Conservation (phyloP, 2,888 invertebrate species). For the Ectobius pallidus region DNA sequence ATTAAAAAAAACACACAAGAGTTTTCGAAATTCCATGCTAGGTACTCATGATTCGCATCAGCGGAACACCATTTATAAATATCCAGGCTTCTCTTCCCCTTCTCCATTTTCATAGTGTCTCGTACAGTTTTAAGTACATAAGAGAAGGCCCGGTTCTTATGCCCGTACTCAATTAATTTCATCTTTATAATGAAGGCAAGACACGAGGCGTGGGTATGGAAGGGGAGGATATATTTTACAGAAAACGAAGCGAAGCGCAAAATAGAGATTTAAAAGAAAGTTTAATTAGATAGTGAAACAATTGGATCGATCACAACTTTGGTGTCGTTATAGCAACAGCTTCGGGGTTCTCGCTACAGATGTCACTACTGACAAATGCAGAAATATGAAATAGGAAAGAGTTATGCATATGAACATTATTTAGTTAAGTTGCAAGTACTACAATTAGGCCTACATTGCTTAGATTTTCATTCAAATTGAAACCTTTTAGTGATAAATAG, state of each 20-base stretch:
- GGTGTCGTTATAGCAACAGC: slow-evolving; percentile 4
- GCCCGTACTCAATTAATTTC: slow-evolving; percentile 34
- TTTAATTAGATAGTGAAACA: slow-evolving; percentile 23
- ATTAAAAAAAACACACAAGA: too few species aligned
- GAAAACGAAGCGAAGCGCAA: slow-evolving; percentile 9
- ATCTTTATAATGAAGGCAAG: slow-evolving; percentile 30
- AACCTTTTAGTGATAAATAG: too few species aligned
- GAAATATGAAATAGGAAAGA: too few species aligned
- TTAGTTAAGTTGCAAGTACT: too few species aligned
- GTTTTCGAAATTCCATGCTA: too few species aligned
- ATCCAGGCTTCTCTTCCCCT: too few species aligned
- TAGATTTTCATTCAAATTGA: too few species aligned
- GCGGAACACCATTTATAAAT: too few species aligned
- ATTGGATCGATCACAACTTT: neutral
- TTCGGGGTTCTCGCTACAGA: neutral
- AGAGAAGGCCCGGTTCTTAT: neutral
- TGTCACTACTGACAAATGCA: neutral
- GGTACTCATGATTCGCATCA: too few species aligned
- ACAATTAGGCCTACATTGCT: too few species aligned
- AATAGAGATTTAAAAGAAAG: slow-evolving; percentile 22
- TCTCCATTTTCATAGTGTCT: neutral
- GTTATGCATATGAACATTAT: too few species aligned
- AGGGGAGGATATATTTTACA: neutral
- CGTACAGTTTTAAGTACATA: slow-evolving; percentile 19
- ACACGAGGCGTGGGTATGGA: too few species aligned